Evolutionary conservation across 2,888 invertebrate genomes (phyloP).

Genomic region (Agrilus biguttatus): DNA sequence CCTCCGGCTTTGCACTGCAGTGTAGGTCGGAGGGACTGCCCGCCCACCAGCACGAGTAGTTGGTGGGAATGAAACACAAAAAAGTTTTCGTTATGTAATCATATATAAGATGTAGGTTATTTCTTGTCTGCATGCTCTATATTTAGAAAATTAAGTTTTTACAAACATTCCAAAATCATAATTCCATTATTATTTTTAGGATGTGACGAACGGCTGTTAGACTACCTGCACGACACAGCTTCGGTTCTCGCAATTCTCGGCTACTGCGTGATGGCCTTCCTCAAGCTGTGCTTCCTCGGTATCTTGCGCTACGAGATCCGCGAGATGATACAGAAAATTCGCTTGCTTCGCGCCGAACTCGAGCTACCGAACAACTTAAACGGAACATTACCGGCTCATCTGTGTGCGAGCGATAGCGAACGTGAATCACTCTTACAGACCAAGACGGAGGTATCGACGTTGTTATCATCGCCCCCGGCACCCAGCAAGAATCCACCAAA

Average conservation of each 20-base stretch:
- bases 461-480: slow-evolving; percentile 24
- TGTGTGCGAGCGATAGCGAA: slow-evolving; percentile 37
- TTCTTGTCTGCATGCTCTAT: no score
- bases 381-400: slow-evolving; percentile 40
- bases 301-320: slow-evolving; percentile 75
- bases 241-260: slow-evolving; percentile 60
- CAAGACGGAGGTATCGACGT: slow-evolving; percentile 35
- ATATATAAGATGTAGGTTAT: no score
- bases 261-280: slow-evolving; percentile 78
- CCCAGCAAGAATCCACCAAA: slow-evolving; percentile 44
- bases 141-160: no score
- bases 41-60: no score
- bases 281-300: slow-evolving; percentile 78
- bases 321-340: slow-evolving; percentile 85
- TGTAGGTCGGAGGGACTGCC: no score
- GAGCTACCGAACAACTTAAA: slow-evolving; percentile 41
- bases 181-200: slow-evolving; percentile 25
- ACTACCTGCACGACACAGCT: slow-evolving; percentile 65
- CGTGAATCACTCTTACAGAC: slow-evolving; percentile 40
- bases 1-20: no score
- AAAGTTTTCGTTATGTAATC: no score
- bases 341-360: slow-evolving; percentile 56
- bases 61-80: no score
- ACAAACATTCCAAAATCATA: no score
- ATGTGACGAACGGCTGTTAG: slow-evolving; percentile 57